These are phyloP conservation scores for Heliconius hortense DNA, from an alignment of 2,888 invertebrate genomes.

Conservation along the genomic window DNA sequence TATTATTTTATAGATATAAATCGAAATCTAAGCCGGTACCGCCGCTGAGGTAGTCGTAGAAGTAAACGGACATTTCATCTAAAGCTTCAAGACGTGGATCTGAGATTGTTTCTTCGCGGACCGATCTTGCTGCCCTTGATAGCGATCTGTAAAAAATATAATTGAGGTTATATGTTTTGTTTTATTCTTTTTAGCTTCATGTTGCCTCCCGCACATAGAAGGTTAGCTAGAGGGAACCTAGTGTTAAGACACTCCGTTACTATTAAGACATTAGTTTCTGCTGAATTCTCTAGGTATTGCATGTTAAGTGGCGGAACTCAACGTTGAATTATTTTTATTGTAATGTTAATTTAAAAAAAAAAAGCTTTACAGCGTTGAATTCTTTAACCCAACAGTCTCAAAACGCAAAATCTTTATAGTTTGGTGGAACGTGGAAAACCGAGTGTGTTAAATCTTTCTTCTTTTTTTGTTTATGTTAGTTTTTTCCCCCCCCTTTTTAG, in stretches of 20 bases:
- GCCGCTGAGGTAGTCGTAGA: conserved; percentile 85
- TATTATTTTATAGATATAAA: conserved; percentile 61
- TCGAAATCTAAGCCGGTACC: conserved; percentile 82
- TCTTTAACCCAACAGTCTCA: too few relatives aligned
- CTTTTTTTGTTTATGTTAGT: too few relatives aligned
- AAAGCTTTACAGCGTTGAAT: too few relatives aligned
- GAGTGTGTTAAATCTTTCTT: too few relatives aligned
- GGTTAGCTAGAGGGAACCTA: not conserved
- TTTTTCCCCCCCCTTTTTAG: too few relatives aligned
- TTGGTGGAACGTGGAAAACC: too few relatives aligned
- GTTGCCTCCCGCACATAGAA: not conserved
- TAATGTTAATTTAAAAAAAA: too few relatives aligned
- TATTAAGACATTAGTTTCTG: not conserved
- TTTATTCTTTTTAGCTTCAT: not conserved
- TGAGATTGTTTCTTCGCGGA: conserved; percentile 63
- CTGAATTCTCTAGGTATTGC: too few relatives aligned
- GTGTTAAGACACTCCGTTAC: not conserved
- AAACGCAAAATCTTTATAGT: too few relatives aligned
- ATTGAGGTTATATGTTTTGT: not conserved
- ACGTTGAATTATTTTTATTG: too few relatives aligned
- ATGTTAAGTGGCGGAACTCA: not conserved
- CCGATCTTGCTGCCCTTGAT: conserved; percentile 77
- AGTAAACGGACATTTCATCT: conserved; percentile 82
- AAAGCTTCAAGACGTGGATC: conserved; percentile 75
- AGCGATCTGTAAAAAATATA: conserved; percentile 55